These are phyloP conservation scores for Pandemis heparana DNA, from an alignment of 2,888 invertebrate species.

Conservation along the genomic window DNA sequence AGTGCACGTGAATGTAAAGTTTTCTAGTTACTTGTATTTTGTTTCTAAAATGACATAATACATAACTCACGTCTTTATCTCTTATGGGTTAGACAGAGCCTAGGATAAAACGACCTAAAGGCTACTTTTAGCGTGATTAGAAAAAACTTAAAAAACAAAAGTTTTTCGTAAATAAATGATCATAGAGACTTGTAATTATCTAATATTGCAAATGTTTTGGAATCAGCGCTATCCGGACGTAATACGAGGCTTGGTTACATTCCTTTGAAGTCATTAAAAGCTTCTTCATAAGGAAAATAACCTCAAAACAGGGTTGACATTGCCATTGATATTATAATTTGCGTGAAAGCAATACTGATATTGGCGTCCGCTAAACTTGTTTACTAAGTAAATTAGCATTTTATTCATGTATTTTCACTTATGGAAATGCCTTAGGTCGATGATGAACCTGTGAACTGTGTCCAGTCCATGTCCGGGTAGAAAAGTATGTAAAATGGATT, in stretches of 20 bases:
- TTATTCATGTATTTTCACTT: constrained; percentile 81
- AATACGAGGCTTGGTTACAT: neutral
- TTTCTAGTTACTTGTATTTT: neutral
- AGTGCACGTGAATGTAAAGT: neutral
- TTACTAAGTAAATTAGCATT: constrained; percentile 52
- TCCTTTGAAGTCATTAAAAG: neutral
- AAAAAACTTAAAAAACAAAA: no score
- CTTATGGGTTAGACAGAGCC: no score
- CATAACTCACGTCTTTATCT: no score
- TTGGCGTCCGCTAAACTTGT: constrained; percentile 60
- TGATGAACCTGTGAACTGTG: constrained; percentile 65
- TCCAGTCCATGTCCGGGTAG: constrained; percentile 48
- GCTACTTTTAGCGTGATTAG: no score
- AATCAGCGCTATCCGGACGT: neutral
- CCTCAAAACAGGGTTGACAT: constrained; percentile 48
- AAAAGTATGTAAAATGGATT: neutral
- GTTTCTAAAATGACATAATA: neutral
- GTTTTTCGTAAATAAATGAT: no score
- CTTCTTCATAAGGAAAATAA: constrained; percentile 3
- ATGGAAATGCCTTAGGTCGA: constrained; percentile 71
- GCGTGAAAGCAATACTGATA: constrained; percentile 70
- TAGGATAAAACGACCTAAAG: no score
- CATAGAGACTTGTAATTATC: no score
- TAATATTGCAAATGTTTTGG: neutral
- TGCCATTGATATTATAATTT: constrained; percentile 56